Conservation (phyloP, 2,797 vertebrate species). For the Fistularia commersonii region DNA sequence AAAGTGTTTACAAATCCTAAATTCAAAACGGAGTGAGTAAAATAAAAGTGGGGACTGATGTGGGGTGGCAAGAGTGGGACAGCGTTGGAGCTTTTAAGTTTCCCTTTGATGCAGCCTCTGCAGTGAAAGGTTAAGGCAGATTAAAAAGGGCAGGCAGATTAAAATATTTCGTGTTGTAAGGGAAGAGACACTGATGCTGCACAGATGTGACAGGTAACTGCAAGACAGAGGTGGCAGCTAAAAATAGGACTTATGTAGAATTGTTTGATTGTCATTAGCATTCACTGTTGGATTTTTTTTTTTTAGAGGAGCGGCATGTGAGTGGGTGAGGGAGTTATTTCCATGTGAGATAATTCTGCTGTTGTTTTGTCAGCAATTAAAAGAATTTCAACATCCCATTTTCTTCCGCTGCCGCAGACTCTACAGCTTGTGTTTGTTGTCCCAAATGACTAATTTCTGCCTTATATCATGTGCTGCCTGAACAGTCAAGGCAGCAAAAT, state of each 20-base stretch:
- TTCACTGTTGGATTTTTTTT: slow-evolving; percentile 16
- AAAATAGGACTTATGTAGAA: slow-evolving; percentile 25
- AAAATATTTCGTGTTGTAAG: slow-evolving; percentile 41
- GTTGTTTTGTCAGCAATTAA: slow-evolving; percentile 70
- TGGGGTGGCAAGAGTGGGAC: slow-evolving; percentile 7
- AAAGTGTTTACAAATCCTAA: slow-evolving; percentile 25
- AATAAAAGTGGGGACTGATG: neutral
- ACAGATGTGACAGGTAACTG: slow-evolving; percentile 38
- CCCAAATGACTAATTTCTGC: slow-evolving; percentile 70
- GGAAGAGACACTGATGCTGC: slow-evolving; percentile 9
- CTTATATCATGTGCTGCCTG: slow-evolving; percentile 58
- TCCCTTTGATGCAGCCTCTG: slow-evolving; percentile 50
- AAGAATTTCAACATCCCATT: slow-evolving; percentile 55
- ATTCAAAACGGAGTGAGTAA: slow-evolving; percentile 7
- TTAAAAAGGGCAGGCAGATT: slow-evolving; percentile 50
- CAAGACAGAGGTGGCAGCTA: slow-evolving; percentile 4
- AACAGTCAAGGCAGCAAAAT: slow-evolving; percentile 63
- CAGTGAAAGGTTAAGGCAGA: slow-evolving; percentile 45
- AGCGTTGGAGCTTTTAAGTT: slow-evolving; percentile 40
- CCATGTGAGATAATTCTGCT: slow-evolving; percentile 48
- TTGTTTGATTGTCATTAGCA: slow-evolving; percentile 29
- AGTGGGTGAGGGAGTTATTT: slow-evolving; percentile 19
- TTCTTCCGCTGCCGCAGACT: slow-evolving; percentile 47
- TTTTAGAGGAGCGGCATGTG: slow-evolving; percentile 11
- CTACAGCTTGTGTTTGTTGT: slow-evolving; percentile 53